Percentiles rank a stretch among this genome's conserved stretches.
These are phyloP conservation scores for Meda fulgida DNA, from an alignment of 2,797 vertebrate genomes.

Conservation along the genomic window DNA sequence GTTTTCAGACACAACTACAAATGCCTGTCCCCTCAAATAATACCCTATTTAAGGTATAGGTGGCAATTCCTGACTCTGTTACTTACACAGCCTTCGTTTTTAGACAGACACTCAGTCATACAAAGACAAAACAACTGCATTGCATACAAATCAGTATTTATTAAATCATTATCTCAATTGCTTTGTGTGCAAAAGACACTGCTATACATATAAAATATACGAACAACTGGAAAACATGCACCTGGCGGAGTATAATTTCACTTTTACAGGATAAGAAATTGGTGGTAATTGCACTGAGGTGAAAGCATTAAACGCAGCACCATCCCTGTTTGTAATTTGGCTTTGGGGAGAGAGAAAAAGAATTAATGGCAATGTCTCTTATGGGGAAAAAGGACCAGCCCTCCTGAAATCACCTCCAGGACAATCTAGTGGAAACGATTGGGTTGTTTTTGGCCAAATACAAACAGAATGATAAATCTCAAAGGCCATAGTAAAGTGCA, in stretches of 20 bases:
- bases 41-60: background rate
- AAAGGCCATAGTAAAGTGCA: constrained; percentile 52
- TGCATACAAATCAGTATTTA: constrained; percentile 78
- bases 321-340: constrained; percentile 13
- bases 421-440: background rate
- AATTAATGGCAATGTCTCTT: constrained; percentile 43
- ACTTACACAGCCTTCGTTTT: too few species aligned
- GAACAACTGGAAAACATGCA: constrained; percentile 70
- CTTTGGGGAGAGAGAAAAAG: constrained; percentile 24
- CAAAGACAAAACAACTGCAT: background rate
- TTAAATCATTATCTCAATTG: constrained; percentile 76
- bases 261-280: constrained; percentile 67
- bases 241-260: constrained; percentile 66
- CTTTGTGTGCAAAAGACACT: constrained; percentile 70
- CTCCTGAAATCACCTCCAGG: constrained; percentile 37
- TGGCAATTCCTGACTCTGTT: background rate
- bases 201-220: constrained; percentile 78
- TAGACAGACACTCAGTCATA: too few species aligned
- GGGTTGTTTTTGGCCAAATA: constrained; percentile 22
- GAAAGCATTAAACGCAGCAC: constrained; percentile 54
- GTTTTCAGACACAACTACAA: background rate
- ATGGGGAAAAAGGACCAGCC: constrained; percentile 57
- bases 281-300: constrained; percentile 58
- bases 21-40: background rate
- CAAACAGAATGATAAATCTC: constrained; percentile 2